Conservation (phyloP, 2,888 invertebrate species). For the Drosophila ustulata region DNA sequence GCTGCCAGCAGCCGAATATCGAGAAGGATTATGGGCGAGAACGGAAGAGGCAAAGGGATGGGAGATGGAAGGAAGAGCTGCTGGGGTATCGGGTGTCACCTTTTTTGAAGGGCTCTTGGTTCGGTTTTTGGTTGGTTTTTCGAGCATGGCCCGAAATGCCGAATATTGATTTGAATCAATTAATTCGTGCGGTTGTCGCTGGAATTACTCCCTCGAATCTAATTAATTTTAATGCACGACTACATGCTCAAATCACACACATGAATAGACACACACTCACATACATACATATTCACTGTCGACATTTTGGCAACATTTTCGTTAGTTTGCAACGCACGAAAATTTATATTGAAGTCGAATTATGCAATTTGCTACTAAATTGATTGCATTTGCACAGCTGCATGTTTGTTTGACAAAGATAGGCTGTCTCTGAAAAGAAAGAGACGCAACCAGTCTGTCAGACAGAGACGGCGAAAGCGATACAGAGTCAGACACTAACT, state of each 20-base stretch:
- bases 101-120: constrained; percentile 53
- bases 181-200: constrained; percentile 85
- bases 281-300: constrained; percentile 45
- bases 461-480: constrained; percentile 2
- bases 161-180: constrained; percentile 86
- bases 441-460: not conserved
- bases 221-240: constrained; percentile 85
- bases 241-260: constrained; percentile 71
- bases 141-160: constrained; percentile 71
- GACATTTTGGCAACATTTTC: constrained; percentile 75
- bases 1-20: constrained; percentile 17
- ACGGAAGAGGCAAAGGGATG: not conserved
- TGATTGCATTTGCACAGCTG: constrained; percentile 75
- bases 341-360: constrained; percentile 76
- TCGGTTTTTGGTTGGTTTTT: constrained; percentile 59
- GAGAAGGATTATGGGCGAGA: constrained; percentile 6
- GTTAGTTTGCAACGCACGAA: constrained; percentile 62
- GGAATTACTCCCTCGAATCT: constrained; percentile 85
- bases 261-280: constrained; percentile 41
- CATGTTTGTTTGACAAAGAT: constrained; percentile 30
- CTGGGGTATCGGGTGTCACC: constrained; percentile 37
- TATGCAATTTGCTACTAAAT: constrained; percentile 77
- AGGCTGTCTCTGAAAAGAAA: not conserved
- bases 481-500: constrained; percentile 1
- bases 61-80: not conserved